Conservation (phyloP, 1,140 invertebrate genomes). For the Drosophila nebulosa region DNA sequence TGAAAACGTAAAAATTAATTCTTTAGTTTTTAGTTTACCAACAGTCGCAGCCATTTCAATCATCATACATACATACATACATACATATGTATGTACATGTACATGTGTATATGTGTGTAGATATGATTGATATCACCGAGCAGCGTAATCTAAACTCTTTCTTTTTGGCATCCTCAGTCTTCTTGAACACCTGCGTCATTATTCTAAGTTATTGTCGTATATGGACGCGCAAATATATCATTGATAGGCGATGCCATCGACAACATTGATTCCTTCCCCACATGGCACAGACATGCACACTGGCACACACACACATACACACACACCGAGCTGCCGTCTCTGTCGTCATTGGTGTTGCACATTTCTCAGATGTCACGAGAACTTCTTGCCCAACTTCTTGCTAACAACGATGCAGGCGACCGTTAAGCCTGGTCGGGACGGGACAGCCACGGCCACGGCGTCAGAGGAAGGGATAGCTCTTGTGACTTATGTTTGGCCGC, state of each 20-base stretch:
- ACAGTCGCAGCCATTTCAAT: constrained; percentile 9
- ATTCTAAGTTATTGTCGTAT: constrained; percentile 75
- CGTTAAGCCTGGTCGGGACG: constrained; percentile 28
- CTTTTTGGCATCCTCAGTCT: constrained; percentile 30
- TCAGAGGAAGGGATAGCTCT: constrained; percentile 18
- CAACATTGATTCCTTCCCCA: constrained; percentile 51
- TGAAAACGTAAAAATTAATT: not conserved
- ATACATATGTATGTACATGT: too few relatives aligned
- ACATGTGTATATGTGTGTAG: too few relatives aligned
- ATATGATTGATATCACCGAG: constrained; percentile 61
- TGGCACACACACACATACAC: not conserved
- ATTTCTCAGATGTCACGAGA: constrained; percentile 73
- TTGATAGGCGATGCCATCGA: constrained; percentile 64
- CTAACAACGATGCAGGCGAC: constrained; percentile 4
- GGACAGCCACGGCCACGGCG: constrained; percentile 6
- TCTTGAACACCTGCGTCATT: constrained; percentile 69
- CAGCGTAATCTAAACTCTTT: constrained; percentile 57
- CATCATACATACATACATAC: too few relatives aligned
- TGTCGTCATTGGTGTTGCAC: constrained; percentile 63
- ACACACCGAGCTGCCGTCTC: constrained; percentile 1
- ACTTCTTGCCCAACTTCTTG: constrained; percentile 46
- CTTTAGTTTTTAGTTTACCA: not conserved
- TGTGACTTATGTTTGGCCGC: constrained; percentile 72
- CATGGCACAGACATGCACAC: constrained; percentile 44
- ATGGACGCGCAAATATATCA: constrained; percentile 64